Percentiles rank a stretch among this genome's conserved stretches.
phyloP scores from a whole-genome alignment of 37 sponge, comb jelly and placozoan genomes.

The Mnemiopsis leidyi region DNA sequence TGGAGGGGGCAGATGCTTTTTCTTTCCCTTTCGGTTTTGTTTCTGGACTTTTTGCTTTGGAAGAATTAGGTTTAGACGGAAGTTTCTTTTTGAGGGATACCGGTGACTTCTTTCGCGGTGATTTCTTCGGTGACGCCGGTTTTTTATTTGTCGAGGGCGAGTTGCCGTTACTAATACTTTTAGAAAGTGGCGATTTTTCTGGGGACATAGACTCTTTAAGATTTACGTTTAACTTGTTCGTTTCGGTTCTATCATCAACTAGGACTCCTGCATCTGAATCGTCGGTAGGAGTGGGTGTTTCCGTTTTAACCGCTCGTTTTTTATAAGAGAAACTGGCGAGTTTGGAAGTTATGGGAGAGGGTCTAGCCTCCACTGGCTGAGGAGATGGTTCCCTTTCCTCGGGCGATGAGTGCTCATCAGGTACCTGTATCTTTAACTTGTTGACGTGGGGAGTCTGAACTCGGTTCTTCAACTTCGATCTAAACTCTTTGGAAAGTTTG shows the following conservation, averaged over 20 bases:
- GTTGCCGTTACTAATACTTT: neutral
- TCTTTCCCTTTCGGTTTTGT: neutral
- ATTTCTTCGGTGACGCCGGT: neutral
- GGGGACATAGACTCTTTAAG: neutral
- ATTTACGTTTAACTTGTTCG: neutral
- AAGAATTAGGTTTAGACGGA: neutral
- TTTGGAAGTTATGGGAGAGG: conserved; percentile 10
- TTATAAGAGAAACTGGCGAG: neutral
- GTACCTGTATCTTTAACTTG: neutral
- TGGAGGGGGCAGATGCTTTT: neutral
- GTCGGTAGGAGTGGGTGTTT: neutral
- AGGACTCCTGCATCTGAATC: too few species aligned
- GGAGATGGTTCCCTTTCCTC: conserved; percentile 12
- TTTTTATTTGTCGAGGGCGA: neutral
- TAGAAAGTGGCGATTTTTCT: neutral
- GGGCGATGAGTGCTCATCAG: neutral
- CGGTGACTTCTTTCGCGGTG: neutral
- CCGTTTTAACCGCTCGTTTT: neutral
- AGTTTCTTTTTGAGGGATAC: neutral
- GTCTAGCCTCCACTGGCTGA: neutral
- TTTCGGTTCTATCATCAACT: neutral
- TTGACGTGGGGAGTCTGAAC: conserved; percentile 8
- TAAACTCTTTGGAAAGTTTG: conserved; percentile 44
- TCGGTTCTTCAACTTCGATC: neutral
- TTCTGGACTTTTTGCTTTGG: neutral